Conservation (phyloP, 1,140 invertebrate genomes). For the Neodiprion lecontei region DNA sequence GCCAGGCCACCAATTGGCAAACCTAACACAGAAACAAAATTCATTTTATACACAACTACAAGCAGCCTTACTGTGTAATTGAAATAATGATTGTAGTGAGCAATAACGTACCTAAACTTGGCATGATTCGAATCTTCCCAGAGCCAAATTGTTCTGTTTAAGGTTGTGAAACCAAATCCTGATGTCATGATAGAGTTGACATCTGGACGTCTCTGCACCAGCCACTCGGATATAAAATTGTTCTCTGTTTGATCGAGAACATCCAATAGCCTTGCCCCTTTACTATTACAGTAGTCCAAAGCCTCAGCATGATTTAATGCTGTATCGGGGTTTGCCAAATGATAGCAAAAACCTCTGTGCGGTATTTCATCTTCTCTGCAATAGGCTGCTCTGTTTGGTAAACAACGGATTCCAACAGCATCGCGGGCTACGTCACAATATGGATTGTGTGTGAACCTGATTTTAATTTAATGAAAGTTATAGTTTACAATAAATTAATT, state of each 20-base stretch:
- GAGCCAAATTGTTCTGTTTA: slow-evolving; percentile 60
- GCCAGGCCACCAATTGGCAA: slow-evolving; percentile 57
- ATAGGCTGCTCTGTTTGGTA: slow-evolving; percentile 56
- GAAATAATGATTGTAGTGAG: slow-evolving; percentile 17
- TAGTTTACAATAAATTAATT: slow-evolving; percentile 5
- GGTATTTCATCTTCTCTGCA: slow-evolving; percentile 59
- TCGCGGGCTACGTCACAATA: slow-evolving; percentile 52
- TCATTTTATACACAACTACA: not conserved
- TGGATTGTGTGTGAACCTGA: slow-evolving; percentile 47
- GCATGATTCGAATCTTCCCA: slow-evolving; percentile 61
- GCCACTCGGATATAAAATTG: slow-evolving; percentile 67
- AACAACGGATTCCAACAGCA: slow-evolving; percentile 59
- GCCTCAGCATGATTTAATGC: slow-evolving; percentile 62
- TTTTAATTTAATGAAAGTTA: slow-evolving; percentile 10
- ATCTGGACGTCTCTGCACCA: slow-evolving; percentile 55
- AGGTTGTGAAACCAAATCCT: slow-evolving; percentile 60
- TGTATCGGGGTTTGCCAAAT: slow-evolving; percentile 47
- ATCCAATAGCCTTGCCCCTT: slow-evolving; percentile 60
- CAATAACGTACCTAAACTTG: slow-evolving; percentile 48
- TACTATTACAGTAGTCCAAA: slow-evolving; percentile 52
- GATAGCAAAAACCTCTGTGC: slow-evolving; percentile 60
- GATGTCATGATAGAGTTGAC: slow-evolving; percentile 63
- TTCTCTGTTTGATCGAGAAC: slow-evolving; percentile 66
- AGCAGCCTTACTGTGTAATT: not conserved
- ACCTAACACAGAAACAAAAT: slow-evolving; percentile 33